Conservation (phyloP, 1,140 invertebrate genomes). For the Eufriesea mexicana region DNA sequence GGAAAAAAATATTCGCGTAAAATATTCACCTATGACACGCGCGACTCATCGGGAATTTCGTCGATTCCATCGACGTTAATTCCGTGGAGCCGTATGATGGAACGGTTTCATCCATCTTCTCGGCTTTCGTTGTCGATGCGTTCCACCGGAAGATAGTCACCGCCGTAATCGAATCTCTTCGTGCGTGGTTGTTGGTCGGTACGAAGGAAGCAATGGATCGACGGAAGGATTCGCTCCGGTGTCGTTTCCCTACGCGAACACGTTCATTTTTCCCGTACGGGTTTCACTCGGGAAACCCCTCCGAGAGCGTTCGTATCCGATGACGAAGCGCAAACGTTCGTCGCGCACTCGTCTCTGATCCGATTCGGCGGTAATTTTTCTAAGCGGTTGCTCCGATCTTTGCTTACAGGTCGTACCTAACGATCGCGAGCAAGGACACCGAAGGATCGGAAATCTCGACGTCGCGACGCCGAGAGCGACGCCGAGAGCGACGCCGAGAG, state of each 20-base stretch:
- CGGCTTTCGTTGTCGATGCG: not conserved
- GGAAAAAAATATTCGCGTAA: too few species aligned
- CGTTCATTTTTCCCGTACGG: not conserved
- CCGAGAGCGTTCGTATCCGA: not conserved
- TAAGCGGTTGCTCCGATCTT: too few species aligned
- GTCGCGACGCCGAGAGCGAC: not conserved
- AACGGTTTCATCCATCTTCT: not conserved
- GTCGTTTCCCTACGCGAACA: not conserved
- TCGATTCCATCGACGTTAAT: not conserved
- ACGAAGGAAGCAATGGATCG: not conserved
- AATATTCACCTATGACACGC: too few species aligned
- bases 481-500: not conserved
- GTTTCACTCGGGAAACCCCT: not conserved
- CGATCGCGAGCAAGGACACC: not conserved
- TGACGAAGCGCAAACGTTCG: not conserved
- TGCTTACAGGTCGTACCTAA: too few species aligned
- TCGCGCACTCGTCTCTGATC: too few species aligned
- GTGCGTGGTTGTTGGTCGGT: not conserved
- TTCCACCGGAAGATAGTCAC: not conserved
- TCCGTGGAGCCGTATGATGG: not conserved
- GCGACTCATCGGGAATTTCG: not conserved
- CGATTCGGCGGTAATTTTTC: too few species aligned
- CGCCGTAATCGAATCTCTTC: slow-evolving; percentile 14
- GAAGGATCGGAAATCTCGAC: too few species aligned
- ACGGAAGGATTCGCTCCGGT: not conserved